Evolutionary conservation across 1,140 invertebrate species (phyloP), one percentile per base, ranked within the genome.

Genomic region (Cyrtorhinus lividipennis): DNA sequence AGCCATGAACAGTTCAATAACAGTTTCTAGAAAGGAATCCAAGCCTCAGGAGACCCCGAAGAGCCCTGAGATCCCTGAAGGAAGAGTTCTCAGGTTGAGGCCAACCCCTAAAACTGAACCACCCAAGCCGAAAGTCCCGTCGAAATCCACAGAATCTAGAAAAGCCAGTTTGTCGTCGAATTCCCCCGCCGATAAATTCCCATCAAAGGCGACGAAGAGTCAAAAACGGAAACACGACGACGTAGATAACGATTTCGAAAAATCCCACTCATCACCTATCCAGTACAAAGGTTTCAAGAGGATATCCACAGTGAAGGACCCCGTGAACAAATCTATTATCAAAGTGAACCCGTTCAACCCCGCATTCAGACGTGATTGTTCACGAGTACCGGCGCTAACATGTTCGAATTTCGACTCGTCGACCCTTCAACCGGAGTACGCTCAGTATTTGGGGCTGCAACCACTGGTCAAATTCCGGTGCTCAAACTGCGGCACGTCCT

Each of bases 391-490:
- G 24, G 13, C 58, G 2, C 58, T 18, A 26, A 24, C 23, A 24
- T 59, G 24, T n/a, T 25, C 58, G 15, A 63, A 45, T 38, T 20
- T 44, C 12, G 44, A 67, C 73, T 79, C 62, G 71, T 44, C 45
- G 5, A 27, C 56, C 27, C 45, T 24, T 26, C 61, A 60, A 25
- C 44, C 75, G 10, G 81, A 85, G 69, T 85, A 85, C 73, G 81
- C 83, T 25, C 82, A 86, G 68, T 86, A 83, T 72, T 72, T 86
- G 58, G 83, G 84, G n/a, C 71, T 85, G n/a, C 79, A 81, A 67
- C 80, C 81, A 10, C 78, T 81, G 70, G 77, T 83, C 22, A 83
- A 82, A 67, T 81, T 81, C 68, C 82, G 82, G 68, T 85, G 84
- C 71, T 74, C 77, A 45, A 83, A 82, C 71, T 86, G 83, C 73